These are phyloP conservation scores for Staurois parvus DNA, from an alignment of 2,797 vertebrate species.

Conservation along the genomic window DNA sequence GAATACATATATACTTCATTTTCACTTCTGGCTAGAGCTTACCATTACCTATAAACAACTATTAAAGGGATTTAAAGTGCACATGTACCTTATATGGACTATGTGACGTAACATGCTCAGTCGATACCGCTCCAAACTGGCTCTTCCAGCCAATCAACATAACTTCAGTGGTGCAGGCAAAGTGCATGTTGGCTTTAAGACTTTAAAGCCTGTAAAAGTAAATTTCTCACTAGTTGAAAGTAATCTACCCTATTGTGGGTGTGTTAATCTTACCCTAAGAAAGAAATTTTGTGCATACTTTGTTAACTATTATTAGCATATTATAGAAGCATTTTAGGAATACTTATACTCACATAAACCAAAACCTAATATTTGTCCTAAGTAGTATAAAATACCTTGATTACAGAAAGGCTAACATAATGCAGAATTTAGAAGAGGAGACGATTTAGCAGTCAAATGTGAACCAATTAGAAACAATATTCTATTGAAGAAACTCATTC, in stretches of 20 bases:
- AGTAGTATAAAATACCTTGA: neutral
- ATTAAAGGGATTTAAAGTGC: too few relatives aligned
- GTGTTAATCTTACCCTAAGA: neutral
- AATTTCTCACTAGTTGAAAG: too few relatives aligned
- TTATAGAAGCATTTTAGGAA: neutral
- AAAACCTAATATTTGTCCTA: neutral
- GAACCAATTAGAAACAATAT: constrained; percentile 20
- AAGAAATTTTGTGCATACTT: neutral
- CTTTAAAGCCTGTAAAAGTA: too few relatives aligned
- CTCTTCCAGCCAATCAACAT: too few relatives aligned
- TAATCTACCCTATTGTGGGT: neutral
- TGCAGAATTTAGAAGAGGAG: neutral
- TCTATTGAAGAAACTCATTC: constrained; percentile 31
- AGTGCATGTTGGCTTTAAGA: neutral
- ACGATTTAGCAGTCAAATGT: neutral
- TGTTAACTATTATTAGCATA: neutral
- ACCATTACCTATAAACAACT: too few relatives aligned
- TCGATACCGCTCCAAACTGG: too few relatives aligned
- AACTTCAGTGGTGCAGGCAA: too few relatives aligned
- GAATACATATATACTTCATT: too few relatives aligned
- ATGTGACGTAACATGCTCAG: too few relatives aligned
- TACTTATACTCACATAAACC: neutral
- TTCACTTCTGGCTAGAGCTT: too few relatives aligned
- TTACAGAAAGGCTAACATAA: neutral
- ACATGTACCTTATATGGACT: too few relatives aligned